Conservation (phyloP, 2,113 vertebrate species). For the Phalacrocorax aristotelis region DNA sequence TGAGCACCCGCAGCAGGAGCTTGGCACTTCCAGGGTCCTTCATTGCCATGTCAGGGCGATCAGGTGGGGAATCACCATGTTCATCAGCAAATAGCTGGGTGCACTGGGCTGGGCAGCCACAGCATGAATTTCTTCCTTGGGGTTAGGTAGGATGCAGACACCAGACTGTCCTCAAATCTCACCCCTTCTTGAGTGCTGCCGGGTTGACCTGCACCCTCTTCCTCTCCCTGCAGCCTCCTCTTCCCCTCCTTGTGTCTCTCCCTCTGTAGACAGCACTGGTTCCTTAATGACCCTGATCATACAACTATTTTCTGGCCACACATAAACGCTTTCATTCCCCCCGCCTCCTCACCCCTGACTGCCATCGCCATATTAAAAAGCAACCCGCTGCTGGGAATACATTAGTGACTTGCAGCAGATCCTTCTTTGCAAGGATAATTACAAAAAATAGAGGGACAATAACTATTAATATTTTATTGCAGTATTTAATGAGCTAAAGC, state of each 20-base stretch:
- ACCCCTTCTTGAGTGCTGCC: not conserved
- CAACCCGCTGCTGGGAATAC: constrained; percentile 75
- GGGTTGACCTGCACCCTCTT: not conserved
- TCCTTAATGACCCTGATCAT: constrained; percentile 63
- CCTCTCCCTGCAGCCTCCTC: not conserved
- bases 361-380: constrained; percentile 65
- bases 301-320: constrained; percentile 67
- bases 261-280: not conserved
- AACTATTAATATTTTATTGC: constrained; percentile 81
- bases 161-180: not conserved
- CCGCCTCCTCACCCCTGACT: constrained; percentile 22
- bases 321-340: constrained; percentile 40
- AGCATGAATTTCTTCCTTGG: not conserved
- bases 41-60: not conserved
- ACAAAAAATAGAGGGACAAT: constrained; percentile 80
- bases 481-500: constrained; percentile 78
- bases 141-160: not conserved
- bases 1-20: not conserved
- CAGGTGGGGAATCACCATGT: not conserved
- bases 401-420: constrained; percentile 74
- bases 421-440: constrained; percentile 76
- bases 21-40: not conserved
- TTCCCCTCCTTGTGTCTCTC: not conserved
- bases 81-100: not conserved
- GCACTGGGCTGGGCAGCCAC: not conserved